phyloP scores from a whole-genome alignment of 2,888 invertebrate species.

The Himalopsyche japonica region DNA sequence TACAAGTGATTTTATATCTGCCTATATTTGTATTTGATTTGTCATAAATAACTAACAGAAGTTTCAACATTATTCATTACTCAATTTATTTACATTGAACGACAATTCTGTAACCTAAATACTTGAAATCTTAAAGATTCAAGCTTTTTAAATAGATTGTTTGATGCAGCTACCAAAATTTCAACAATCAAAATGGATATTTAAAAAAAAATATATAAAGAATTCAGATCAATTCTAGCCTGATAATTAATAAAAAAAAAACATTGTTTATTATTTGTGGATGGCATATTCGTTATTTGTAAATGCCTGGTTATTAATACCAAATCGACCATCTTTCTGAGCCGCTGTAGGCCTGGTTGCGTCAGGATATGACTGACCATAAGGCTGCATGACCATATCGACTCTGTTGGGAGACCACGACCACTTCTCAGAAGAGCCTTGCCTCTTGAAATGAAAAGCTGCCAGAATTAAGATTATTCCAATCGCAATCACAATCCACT shows the following conservation, averaged over 20 bases:
- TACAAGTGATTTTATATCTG: too few relatives aligned
- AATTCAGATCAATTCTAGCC: too few relatives aligned
- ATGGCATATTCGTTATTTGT: conserved; percentile 10
- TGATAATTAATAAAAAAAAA: background rate
- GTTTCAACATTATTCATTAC: too few relatives aligned
- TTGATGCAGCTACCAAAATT: too few relatives aligned
- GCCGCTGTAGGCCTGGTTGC: conserved; percentile 20
- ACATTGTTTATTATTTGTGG: conserved; percentile 16
- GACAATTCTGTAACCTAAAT: too few relatives aligned
- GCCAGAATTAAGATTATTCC: conserved; percentile 45
- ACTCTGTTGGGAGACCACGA: conserved; percentile 23
- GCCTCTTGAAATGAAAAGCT: conserved; percentile 14
- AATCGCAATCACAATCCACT: conserved; percentile 52
- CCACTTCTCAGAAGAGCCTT: conserved; percentile 17
- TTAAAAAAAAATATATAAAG: too few relatives aligned
- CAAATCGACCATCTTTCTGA: conserved; percentile 11
- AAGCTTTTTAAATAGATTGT: too few relatives aligned
- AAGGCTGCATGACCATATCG: conserved; percentile 4
- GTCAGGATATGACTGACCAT: background rate
- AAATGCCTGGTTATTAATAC: conserved; percentile 15
- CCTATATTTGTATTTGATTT: too few relatives aligned
- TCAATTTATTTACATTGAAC: too few relatives aligned
- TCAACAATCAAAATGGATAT: too few relatives aligned
- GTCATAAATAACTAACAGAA: too few relatives aligned
- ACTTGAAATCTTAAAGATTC: too few relatives aligned